Conservation (phyloP, 2,797 vertebrate species). For the Gymnocypris eckloni region DNA sequence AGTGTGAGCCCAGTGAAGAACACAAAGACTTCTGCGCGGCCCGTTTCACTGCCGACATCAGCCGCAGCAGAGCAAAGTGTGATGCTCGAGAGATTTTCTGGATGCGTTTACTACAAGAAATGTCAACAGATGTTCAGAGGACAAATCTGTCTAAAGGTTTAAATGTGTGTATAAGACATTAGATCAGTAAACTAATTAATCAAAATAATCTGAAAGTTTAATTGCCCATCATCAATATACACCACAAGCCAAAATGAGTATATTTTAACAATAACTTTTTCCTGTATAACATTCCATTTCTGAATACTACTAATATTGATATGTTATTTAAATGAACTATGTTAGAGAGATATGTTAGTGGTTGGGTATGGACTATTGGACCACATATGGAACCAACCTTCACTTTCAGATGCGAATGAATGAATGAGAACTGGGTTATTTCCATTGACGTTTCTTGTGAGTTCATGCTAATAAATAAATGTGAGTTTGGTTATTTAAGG, state of each 20-base stretch:
- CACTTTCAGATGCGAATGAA: not conserved
- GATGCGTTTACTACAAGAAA: not conserved
- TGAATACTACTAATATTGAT: not conserved
- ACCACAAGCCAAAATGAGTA: not conserved
- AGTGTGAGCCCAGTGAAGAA: too few relatives aligned
- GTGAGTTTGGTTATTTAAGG: not conserved
- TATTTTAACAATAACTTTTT: not conserved
- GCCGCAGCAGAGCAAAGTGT: not conserved
- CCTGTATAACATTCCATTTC: not conserved
- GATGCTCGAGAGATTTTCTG: not conserved
- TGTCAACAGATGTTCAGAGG: slow-evolving; percentile 15
- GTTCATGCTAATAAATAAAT: not conserved
- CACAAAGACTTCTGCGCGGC: not conserved
- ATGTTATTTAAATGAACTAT: too few relatives aligned
- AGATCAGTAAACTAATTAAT: not conserved
- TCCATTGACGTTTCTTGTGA: not conserved
- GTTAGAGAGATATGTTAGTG: too few relatives aligned
- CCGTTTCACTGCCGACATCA: slow-evolving; percentile 1
- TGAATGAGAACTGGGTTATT: not conserved
- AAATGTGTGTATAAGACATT: not conserved
- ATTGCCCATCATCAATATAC: not conserved
- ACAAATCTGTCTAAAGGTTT: not conserved
- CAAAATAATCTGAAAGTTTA: not conserved
- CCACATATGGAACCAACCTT: too few relatives aligned
- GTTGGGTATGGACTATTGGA: too few relatives aligned